A percentile compares a stretch with the other conserved stretches of the same genome.
These are phyloP conservation scores for Eulimnadia texana DNA, from an alignment of 1,140 invertebrate genomes.

Conservation along the genomic window DNA sequence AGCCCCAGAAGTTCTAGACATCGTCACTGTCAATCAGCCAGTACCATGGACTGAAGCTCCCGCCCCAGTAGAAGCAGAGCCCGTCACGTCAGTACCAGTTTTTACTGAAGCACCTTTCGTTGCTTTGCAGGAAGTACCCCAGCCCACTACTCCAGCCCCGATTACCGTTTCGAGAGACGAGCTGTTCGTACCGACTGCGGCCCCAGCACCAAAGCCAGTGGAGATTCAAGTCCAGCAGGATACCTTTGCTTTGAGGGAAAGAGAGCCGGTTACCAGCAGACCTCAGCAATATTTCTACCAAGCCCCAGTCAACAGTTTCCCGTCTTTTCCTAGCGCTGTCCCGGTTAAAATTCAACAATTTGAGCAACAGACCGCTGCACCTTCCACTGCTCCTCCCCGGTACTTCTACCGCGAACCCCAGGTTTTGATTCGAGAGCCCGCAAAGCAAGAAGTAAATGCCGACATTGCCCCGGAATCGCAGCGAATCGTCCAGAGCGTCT, in stretches of 20 bases:
- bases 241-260: too few relatives aligned
- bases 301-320: background rate
- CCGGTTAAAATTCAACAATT: background rate
- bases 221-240: slow-evolving; percentile 2
- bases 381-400: background rate
- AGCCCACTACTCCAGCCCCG: background rate
- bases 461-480: background rate
- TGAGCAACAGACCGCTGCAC: background rate
- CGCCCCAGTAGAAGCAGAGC: slow-evolving; percentile 3
- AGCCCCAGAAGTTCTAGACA: background rate
- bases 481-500: background rate
- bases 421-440: too few relatives aligned
- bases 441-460: background rate
- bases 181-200: background rate
- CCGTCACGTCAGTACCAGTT: too few relatives aligned
- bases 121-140: background rate
- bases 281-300: background rate
- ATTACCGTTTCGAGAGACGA: background rate
- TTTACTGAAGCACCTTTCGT: too few relatives aligned
- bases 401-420: background rate
- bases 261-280: background rate
- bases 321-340: background rate
- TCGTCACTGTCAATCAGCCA: background rate
- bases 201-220: background rate
- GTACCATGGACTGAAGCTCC: slow-evolving; percentile 5